Percentiles rank a stretch among this genome's conserved stretches.
These are phyloP conservation scores for Heterochromis multidens DNA, from an alignment of 2,113 vertebrate species.

Conservation along the genomic window DNA sequence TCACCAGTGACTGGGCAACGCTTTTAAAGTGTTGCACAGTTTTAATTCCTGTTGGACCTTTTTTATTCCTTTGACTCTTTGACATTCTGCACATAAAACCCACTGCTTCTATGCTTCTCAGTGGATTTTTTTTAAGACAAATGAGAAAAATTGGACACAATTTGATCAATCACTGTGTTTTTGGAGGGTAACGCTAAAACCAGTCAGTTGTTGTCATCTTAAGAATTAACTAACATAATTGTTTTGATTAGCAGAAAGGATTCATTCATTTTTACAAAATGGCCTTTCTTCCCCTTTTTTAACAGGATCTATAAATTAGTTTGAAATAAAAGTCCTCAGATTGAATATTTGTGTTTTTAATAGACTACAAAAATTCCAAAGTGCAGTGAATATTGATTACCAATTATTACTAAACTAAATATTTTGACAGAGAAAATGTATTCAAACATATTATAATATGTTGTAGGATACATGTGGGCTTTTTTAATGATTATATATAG, in stretches of 20 bases:
- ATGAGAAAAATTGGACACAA: neutral
- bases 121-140: neutral
- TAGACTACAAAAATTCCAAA: neutral
- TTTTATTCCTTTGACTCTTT: neutral
- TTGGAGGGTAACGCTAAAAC: neutral
- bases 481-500: neutral
- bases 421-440: neutral
- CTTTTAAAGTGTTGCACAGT: neutral
- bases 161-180: neutral
- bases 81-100: neutral
- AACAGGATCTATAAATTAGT: rapidly evolving
- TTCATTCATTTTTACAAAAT: no score
- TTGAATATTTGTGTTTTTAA: neutral
- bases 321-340: neutral
- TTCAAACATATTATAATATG: neutral
- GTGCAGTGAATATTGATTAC: neutral
- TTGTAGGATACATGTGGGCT: neutral
- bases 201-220: neutral
- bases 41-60: neutral
- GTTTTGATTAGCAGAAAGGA: neutral
- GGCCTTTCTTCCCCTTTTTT: neutral
- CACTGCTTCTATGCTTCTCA: neutral
- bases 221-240: neutral
- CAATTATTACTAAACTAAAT: neutral
- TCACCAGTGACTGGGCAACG: neutral